Evolutionary conservation across 2,797 vertebrate species (phyloP), one percentile per base, ranked within the genome.

Genomic region (Syncerus caffer): DNA sequence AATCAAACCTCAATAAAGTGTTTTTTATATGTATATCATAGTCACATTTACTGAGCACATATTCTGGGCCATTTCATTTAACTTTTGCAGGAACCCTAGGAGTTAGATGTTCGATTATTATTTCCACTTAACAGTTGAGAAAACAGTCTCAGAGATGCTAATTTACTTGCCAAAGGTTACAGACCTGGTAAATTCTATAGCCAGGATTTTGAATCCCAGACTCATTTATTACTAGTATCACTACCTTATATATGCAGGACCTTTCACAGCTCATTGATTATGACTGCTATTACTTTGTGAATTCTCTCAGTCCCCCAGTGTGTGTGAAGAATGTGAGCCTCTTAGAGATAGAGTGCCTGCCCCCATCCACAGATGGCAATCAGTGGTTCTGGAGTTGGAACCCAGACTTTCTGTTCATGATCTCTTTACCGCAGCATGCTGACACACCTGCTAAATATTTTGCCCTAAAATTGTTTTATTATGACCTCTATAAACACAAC

Each of bases 401-500:
- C 29, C 3, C 47, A 90, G 25, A 38, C 27, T 78, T 50, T 89
- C n/a, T 31, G 38, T 45, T 62, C 8, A 1, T 7, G 27, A 23
- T 57, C 10, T 64, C 38, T 85, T 42, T 16, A 11, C 7, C 64
- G 78, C 1, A 89, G 45, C 57, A 84, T 55, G 84, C 12, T 53
- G 55, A 93, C 25, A 78, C 9, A 89, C 60, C 17, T 50, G 58
- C n/a, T 74, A 60, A 45, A 57, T 55, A 78, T 84, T 92, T 51
- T 90, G 45, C 74, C 51, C 42, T 47, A 84, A 87, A 83, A 34
- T 25, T 79, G n/a, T 64, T 86, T 89, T 78, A 53, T 55, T 74
- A 85, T 29, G 67, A 80, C 21, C 92, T 92, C 31, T 55, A 96
- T 50, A 92, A 90, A 88, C 58, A 94, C 6, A 94, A 87, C 31